phyloP scores from a whole-genome alignment of 1,140 invertebrate genomes.

The Caerostris extrusa region DNA sequence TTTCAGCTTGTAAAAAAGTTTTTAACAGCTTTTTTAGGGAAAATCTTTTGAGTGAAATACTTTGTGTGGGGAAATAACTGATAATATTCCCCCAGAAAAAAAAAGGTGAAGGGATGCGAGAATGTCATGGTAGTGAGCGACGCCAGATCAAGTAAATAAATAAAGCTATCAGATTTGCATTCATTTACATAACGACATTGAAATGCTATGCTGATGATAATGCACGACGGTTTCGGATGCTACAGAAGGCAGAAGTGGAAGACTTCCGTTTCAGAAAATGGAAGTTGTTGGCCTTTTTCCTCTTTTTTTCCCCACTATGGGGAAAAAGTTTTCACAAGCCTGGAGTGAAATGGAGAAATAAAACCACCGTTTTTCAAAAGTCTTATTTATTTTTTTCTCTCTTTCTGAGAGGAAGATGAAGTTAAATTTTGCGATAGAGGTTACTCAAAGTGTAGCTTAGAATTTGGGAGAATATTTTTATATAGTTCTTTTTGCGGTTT shows the following conservation, averaged over 20 bases:
- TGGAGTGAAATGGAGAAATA: constrained; percentile 3
- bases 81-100: background rate
- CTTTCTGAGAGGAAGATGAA: background rate
- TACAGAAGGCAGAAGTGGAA: background rate
- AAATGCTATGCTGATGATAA: constrained; percentile 66
- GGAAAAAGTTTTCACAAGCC: background rate
- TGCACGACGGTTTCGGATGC: background rate
- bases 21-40: background rate
- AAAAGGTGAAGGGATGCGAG: background rate
- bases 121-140: constrained; percentile 12
- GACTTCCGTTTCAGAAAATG: constrained; percentile 18
- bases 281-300: background rate
- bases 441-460: background rate
- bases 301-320: background rate
- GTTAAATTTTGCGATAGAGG: background rate
- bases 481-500: background rate
- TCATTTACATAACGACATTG: constrained; percentile 65
- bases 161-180: constrained; percentile 61
- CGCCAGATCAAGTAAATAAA: constrained; percentile 59
- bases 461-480: background rate
- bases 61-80: background rate
- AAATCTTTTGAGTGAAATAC: background rate
- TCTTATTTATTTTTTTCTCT: no score
- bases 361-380: background rate
- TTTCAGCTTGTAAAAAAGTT: background rate